Evolutionary conservation across 2,113 vertebrate genomes (phyloP).

Genomic region (Oryzias curvinotus): DNA sequence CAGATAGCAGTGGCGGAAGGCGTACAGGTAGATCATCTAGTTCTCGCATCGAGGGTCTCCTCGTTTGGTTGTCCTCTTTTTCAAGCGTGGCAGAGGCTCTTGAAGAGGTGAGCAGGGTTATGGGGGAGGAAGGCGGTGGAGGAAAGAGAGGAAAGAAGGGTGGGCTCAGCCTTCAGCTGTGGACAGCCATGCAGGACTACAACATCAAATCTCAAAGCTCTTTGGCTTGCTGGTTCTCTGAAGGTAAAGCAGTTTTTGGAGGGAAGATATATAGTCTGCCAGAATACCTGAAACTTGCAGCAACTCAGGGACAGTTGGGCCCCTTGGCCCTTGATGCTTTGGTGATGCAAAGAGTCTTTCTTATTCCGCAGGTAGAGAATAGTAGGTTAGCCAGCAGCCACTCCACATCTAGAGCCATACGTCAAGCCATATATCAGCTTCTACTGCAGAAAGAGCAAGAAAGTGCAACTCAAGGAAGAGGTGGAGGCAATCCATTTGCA

Average conservation of each 20-base stretch:
- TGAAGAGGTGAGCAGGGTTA: conserved; percentile 46
- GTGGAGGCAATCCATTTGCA: not conserved
- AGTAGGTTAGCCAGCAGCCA: conserved; percentile 83
- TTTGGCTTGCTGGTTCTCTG: conserved; percentile 81
- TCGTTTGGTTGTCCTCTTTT: conserved; percentile 86
- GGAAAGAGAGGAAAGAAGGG: conserved; percentile 43
- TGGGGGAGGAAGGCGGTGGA: conserved; percentile 48
- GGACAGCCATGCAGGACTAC: conserved; percentile 82
- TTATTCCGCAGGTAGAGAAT: conserved; percentile 90
- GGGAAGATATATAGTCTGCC: conserved; percentile 70
- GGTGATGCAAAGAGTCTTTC: conserved; percentile 80
- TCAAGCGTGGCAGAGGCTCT: conserved; percentile 70
- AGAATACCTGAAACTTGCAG: conserved; percentile 70
- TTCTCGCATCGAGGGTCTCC: conserved; percentile 77
- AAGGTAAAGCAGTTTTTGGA: conserved; percentile 42
- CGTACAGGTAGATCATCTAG: conserved; percentile 52
- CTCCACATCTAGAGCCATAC: conserved; percentile 75
- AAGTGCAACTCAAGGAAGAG: conserved; percentile 3
- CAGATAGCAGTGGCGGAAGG: conserved; percentile 32
- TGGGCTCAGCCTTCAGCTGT: conserved; percentile 72
- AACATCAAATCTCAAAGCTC: conserved; percentile 67
- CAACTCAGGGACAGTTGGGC: conserved; percentile 76
- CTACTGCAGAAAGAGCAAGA: conserved; percentile 59
- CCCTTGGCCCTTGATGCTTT: conserved; percentile 81
- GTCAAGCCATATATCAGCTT: conserved; percentile 85